Percentiles rank a stretch among this genome's conserved stretches.
Evolutionary conservation across 1,140 invertebrate genomes (phyloP).

Genomic region (Zaprionus inermis): DNA sequence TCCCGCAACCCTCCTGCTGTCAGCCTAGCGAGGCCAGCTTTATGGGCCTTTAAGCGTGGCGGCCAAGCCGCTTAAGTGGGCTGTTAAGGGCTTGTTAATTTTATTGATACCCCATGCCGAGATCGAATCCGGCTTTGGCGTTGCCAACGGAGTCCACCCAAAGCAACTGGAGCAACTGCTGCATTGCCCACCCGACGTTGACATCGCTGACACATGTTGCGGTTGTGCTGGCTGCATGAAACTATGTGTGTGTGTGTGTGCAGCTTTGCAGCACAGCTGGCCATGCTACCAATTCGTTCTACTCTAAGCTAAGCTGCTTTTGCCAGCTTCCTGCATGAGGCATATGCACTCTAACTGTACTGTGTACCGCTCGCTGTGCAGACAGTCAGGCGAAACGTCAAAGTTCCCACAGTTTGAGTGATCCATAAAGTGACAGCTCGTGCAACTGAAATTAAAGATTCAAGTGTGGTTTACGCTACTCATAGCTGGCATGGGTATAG

Average conservation of each 20-base stretch:
- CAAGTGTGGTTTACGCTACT: background rate
- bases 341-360: too few relatives aligned
- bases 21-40: conserved; percentile 20
- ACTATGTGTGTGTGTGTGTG: conserved; percentile 7
- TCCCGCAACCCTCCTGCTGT: too few relatives aligned
- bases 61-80: conserved; percentile 54
- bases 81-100: conserved; percentile 62
- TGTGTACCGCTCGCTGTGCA: background rate
- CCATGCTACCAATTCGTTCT: background rate
- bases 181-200: conserved; percentile 31
- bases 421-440: conserved; percentile 1
- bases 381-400: background rate
- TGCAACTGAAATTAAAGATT: conserved; percentile 1
- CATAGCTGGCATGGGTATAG: background rate
- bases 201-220: conserved; percentile 43
- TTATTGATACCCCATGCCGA: conserved; percentile 50
- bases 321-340: background rate
- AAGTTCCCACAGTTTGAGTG: background rate
- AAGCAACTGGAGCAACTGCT: conserved; percentile 27
- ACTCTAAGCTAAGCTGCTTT: background rate
- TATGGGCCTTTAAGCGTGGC: conserved; percentile 58
- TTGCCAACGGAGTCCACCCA: conserved; percentile 4
- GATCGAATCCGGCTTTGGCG: conserved; percentile 42
- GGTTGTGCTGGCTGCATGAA: background rate
- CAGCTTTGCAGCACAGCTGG: conserved; percentile 5